Base-by-base conservation (phyloP, 2,113 vertebrate species). In the Austrofundulus limnaeus region DNA sequence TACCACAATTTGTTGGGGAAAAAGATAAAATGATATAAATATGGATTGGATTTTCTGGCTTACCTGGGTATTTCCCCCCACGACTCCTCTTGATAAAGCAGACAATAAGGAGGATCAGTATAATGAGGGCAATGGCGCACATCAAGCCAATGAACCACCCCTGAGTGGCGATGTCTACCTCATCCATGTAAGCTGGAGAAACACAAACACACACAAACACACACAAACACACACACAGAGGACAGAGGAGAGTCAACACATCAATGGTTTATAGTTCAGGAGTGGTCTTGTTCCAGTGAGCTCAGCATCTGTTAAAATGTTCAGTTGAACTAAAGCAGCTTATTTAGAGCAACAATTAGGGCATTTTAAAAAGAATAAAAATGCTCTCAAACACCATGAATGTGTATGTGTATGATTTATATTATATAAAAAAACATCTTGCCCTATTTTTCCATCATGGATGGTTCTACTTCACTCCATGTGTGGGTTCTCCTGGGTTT, bases 131-230 rank as follows among this genome's bases (percentile, higher is more conserved):
- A 0, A 99, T 94, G 80, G 96, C 97, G 17, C 97, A 99, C 97
- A 99, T 99, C 70, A 99, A 87, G 66, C 97, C 97, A 3, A 99
- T 99, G 91, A 99, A 99, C 97, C 97, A 99, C 87, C 97, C 97
- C 81, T 98, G 96, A 2, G 96, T 98, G 54, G 96, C 96, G 11
- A 98, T 97, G 92, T 98, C 96, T 0, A 94, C 94, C 14, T 95
- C 94, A 71, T 95, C 95, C 79, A 95, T 96, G 78, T 96, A 97
- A 58, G 97, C 97, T 98, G 90, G 2, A 64, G 15, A 37, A n/a
- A 47, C 20, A 48, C 20, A 23, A 3, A 15, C 19, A 23, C 0
- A 21, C 46, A 47, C 19, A 7, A n/a, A 48, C 11, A 8, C 19
- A 14, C 15, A 31, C 16, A 15, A 23, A 25, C 48, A 21, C 63